A percentile compares a stretch with the other conserved stretches of the same genome.
Evolutionary conservation across 2,888 invertebrate species (phyloP).

Genomic region (Aradus depressus): DNA sequence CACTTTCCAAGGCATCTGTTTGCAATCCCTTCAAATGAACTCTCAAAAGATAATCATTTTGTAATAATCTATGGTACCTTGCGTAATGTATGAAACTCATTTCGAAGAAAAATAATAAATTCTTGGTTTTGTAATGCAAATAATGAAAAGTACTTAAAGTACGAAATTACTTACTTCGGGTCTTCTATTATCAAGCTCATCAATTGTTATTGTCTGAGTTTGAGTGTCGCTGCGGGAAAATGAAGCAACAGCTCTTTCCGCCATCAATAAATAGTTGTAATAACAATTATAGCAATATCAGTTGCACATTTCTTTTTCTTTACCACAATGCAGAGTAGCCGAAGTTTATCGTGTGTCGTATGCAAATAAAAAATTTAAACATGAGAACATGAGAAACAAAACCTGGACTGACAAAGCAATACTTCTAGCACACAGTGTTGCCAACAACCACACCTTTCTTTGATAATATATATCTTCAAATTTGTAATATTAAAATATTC

Average conservation of each 20-base stretch:
- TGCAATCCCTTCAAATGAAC: background rate
- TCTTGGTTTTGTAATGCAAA: too few relatives aligned
- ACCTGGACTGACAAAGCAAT: too few relatives aligned
- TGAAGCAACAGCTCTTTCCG: constrained; percentile 19
- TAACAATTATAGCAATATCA: too few relatives aligned
- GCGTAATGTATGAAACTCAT: background rate
- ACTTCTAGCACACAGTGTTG: too few relatives aligned
- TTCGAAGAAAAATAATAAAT: background rate
- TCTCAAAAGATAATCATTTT: background rate
- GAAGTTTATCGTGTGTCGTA: too few relatives aligned
- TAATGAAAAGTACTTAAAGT: background rate
- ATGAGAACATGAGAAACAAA: too few relatives aligned
- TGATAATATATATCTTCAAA: too few relatives aligned
- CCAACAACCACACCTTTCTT: too few relatives aligned
- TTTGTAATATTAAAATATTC: too few relatives aligned
- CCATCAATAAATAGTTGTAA: constrained; percentile 10
- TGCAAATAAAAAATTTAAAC: too few relatives aligned
- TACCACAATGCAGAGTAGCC: too few relatives aligned
- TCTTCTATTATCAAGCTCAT: constrained; percentile 18
- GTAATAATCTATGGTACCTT: background rate
- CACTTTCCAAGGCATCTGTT: constrained; percentile 42
- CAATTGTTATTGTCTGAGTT: constrained; percentile 19
- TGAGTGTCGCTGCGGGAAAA: constrained; percentile 15
- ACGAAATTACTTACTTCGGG: constrained; percentile 22
- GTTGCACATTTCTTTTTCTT: too few relatives aligned